Conservation (phyloP, 2,888 invertebrate species). For the Sericinus montela region DNA sequence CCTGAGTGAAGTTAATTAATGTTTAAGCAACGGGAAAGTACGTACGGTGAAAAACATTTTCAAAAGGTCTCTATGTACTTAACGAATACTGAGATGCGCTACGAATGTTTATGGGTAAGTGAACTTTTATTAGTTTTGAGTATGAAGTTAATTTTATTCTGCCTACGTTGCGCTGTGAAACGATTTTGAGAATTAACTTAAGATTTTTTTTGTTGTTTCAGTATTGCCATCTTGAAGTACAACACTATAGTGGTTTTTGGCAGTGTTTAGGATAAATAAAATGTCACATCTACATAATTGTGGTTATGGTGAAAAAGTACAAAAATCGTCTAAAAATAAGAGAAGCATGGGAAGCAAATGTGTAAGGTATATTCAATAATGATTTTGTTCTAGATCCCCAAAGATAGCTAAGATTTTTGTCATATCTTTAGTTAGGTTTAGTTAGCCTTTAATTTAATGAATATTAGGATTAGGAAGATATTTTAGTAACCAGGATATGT, state of each 20-base stretch:
- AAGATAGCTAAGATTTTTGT: constrained; percentile 58
- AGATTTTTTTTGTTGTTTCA: constrained; percentile 29
- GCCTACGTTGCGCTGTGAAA: constrained; percentile 1
- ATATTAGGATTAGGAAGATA: constrained; percentile 30
- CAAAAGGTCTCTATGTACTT: constrained; percentile 23
- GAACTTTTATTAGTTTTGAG: constrained; percentile 26
- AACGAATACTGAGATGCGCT: constrained; percentile 25
- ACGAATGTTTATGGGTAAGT: constrained; percentile 37
- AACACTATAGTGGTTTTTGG: not conserved
- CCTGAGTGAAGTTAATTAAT: constrained; percentile 43
- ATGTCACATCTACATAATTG: not conserved
- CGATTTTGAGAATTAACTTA: constrained; percentile 4
- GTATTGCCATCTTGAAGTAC: constrained; percentile 2
- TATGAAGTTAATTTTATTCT: constrained; percentile 19
- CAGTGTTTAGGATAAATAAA: constrained; percentile 3
- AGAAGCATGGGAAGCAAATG: constrained; percentile 32
- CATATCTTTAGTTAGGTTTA: constrained; percentile 33
- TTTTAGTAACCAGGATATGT: constrained; percentile 18
- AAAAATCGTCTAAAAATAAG: constrained; percentile 3
- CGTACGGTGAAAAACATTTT: constrained; percentile 36
- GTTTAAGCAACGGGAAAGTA: constrained; percentile 43
- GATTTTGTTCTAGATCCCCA: constrained; percentile 43
- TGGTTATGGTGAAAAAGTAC: not conserved
- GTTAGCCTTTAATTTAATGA: constrained; percentile 32
- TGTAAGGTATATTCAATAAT: constrained; percentile 24